These are phyloP conservation scores for Alligator mississippiensis DNA, from an alignment of 2,113 vertebrate genomes.

Conservation along the genomic window DNA sequence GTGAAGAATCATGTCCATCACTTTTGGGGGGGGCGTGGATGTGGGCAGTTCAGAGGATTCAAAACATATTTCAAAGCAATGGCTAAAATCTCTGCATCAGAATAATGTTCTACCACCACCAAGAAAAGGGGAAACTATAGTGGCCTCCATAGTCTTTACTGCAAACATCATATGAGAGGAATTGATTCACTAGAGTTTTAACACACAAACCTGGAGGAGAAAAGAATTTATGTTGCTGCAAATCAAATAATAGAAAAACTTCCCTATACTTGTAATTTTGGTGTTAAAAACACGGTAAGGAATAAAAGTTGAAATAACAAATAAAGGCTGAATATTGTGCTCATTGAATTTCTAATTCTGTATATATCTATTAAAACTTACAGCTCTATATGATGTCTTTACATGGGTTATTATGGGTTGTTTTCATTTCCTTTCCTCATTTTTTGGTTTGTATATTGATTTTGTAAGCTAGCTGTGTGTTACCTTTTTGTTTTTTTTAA, in stretches of 20 bases:
- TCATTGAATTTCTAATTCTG: constrained; percentile 57
- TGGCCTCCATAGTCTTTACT: background rate
- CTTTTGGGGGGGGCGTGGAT: background rate
- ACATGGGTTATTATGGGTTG: constrained; percentile 26
- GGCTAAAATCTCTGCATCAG: background rate
- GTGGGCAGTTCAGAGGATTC: background rate
- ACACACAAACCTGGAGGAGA: background rate
- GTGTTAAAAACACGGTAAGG: background rate
- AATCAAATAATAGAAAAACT: background rate
- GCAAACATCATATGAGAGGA: background rate
- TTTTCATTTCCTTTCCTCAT: background rate
- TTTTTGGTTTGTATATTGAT: constrained; percentile 54
- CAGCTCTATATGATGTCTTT: constrained; percentile 50
- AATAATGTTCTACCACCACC: constrained; percentile 11
- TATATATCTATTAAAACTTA: constrained; percentile 57
- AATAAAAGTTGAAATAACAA: constrained; percentile 45
- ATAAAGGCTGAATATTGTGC: constrained; percentile 19
- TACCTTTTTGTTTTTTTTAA: constrained; percentile 63
- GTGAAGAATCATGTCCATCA: background rate
- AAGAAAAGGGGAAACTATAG: background rate
- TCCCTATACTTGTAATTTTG: background rate
- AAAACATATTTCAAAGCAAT: background rate
- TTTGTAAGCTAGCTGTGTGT: constrained; percentile 64
- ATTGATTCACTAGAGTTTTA: constrained; percentile 10
- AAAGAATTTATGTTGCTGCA: constrained; percentile 13